Evolutionary conservation across 2,888 invertebrate species (phyloP), one percentile per base, ranked within the genome.

Genomic region (Heliconius sara): DNA sequence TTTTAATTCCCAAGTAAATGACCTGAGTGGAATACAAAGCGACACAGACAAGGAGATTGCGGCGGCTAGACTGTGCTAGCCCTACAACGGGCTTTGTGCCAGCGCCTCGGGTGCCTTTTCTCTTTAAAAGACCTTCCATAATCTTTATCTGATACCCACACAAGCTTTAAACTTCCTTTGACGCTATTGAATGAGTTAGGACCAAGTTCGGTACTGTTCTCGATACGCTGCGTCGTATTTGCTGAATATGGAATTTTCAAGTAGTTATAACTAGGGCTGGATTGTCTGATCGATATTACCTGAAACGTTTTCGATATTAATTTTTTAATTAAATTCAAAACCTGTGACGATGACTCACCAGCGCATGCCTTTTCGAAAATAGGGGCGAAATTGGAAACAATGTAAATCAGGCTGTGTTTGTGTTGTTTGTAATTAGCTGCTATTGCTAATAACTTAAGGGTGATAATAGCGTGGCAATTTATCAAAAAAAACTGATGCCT

Each of bases 401-500:
- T 81, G 81, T 80, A 80, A 81, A 79, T 78, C 81, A 74, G 67
- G 74, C 73, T 13, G 30, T 66, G 52, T 76, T 72, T 43, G 71
- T 74, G 76, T 72, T 78, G 65, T 67, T n/a, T 82, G n/a, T 79
- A 80, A 77, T 78, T 81, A 80, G 78, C 74, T 79, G 74, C 22
- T 82, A 82, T 82, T 80, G 13, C 25, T 30, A 60, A 47, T 13
- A 60, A 0, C 47, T 77, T 82, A 80, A 66, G 80, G 76, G 27
- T 60, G 80, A 80, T 71, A 73, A 77, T 78, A 57, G 81, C 75
- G 25, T 79, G 82, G 79, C 78, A 80, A 81, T 81, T 84, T 85
- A 83, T 86, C 83, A 84, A 83, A 85, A 91, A 92, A 91, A 92
- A 90, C 90, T 92, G 93, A 93, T 93, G 93, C 91, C 91, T 92